A percentile compares a stretch with the other conserved stretches of the same genome.
Evolutionary conservation across 1,140 invertebrate species (phyloP).

Genomic region (Macrobrachium nipponense): DNA sequence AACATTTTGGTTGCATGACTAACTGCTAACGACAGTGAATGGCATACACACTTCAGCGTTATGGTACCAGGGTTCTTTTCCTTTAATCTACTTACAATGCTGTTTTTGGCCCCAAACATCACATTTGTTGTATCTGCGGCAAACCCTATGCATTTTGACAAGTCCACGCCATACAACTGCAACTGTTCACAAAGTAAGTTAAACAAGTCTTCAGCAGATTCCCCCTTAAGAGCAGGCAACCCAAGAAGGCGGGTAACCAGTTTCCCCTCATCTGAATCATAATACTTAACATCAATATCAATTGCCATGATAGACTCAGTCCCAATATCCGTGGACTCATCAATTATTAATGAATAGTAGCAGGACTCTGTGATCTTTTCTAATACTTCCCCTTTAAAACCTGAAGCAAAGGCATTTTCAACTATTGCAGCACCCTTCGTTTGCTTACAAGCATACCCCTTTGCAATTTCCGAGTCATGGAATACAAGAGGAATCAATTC

Average conservation of each 20-base stretch:
- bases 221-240: neutral
- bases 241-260: slow-evolving; percentile 5
- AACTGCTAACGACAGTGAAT: slow-evolving; percentile 28
- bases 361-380: neutral
- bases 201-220: slow-evolving; percentile 4
- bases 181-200: slow-evolving; percentile 3
- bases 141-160: slow-evolving; percentile 9
- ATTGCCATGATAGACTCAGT: neutral
- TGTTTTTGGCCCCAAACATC: slow-evolving; percentile 25
- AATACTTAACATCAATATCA: slow-evolving; percentile 14
- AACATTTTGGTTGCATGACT: slow-evolving; percentile 28
- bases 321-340: neutral
- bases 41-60: slow-evolving; percentile 24
- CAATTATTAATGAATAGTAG: slow-evolving; percentile 14
- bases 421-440: too few relatives aligned
- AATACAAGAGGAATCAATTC: too few relatives aligned
- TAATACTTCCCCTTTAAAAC: too few relatives aligned
- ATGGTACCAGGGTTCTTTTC: slow-evolving; percentile 23
- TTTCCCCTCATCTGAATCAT: slow-evolving; percentile 10
- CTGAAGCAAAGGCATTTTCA: too few relatives aligned
- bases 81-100: slow-evolving; percentile 28
- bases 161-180: neutral
- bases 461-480: too few relatives aligned
- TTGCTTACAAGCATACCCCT: too few relatives aligned
- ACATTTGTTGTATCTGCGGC: slow-evolving; percentile 31